phyloP scores from a whole-genome alignment of 2,113 vertebrate species.

The Pandion haliaetus region DNA sequence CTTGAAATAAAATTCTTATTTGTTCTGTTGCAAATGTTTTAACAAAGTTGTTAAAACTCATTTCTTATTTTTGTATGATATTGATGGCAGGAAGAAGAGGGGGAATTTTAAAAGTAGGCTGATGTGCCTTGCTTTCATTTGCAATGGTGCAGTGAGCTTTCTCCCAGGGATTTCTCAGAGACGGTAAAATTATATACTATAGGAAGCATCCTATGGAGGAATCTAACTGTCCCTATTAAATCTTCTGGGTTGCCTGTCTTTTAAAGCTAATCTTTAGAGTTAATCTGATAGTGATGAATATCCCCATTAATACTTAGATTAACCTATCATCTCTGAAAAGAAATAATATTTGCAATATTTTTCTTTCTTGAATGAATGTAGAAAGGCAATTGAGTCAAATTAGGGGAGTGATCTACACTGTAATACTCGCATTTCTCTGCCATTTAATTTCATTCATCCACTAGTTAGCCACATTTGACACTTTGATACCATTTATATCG shows the following conservation, averaged over 20 bases:
- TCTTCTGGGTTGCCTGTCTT: not conserved
- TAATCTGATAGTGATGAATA: not conserved
- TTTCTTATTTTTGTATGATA: conserved; percentile 22
- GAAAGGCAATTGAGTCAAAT: conserved; percentile 10
- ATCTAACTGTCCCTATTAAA: not conserved
- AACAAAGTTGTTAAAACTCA: conserved; percentile 4
- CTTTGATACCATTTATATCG: not conserved
- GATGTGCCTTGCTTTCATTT: not conserved
- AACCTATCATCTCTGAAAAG: conserved; percentile 17
- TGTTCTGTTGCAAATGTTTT: conserved; percentile 4
- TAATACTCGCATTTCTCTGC: not conserved
- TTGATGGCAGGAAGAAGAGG: not conserved
- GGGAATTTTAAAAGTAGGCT: not conserved
- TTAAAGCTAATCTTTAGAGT: not conserved
- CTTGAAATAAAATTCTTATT: conserved; percentile 24
- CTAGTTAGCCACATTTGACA: not conserved
- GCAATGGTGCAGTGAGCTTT: not conserved
- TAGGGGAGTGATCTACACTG: not conserved
- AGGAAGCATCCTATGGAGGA: not conserved
- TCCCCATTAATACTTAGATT: not conserved
- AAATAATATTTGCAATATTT: conserved; percentile 20
- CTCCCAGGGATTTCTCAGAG: not conserved
- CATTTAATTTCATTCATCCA: not conserved
- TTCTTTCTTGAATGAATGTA: conserved; percentile 12
- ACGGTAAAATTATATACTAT: not conserved